Conservation (phyloP, 2,113 vertebrate species). For the Talpa occidentalis region DNA sequence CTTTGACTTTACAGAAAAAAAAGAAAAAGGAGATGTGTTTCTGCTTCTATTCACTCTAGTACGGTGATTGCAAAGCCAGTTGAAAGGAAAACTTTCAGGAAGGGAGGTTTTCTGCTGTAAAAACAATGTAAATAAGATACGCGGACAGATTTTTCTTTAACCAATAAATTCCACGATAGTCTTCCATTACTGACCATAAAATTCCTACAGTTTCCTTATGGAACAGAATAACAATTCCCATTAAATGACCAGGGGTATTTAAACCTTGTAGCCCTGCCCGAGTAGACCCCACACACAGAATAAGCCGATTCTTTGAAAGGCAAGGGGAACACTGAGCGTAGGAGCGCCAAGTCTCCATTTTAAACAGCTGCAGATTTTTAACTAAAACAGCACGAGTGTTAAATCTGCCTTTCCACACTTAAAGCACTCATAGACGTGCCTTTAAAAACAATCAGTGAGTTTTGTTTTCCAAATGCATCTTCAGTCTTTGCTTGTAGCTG, state of each 20-base stretch:
- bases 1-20: conserved; percentile 19
- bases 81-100: background rate
- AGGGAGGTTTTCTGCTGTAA: background rate
- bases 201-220: background rate
- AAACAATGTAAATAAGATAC: background rate
- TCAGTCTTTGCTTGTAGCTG: background rate
- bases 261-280: background rate
- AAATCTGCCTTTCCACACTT: background rate
- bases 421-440: background rate
- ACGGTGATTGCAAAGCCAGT: conserved; percentile 34
- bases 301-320: background rate
- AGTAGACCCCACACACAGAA: background rate
- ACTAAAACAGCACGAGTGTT: background rate
- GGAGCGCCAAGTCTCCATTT: background rate
- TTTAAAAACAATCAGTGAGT: background rate
- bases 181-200: background rate
- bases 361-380: background rate
- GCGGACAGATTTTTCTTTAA: background rate
- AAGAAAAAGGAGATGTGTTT: background rate
- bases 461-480: background rate
- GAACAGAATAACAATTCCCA: background rate
- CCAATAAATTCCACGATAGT: background rate
- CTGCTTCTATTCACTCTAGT: conserved; percentile 22
- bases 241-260: background rate
- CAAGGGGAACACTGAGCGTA: background rate